Percentiles rank a stretch among this genome's conserved stretches.
Evolutionary conservation across 2,888 invertebrate species (phyloP).

Genomic region (Pimpla rufipes): DNA sequence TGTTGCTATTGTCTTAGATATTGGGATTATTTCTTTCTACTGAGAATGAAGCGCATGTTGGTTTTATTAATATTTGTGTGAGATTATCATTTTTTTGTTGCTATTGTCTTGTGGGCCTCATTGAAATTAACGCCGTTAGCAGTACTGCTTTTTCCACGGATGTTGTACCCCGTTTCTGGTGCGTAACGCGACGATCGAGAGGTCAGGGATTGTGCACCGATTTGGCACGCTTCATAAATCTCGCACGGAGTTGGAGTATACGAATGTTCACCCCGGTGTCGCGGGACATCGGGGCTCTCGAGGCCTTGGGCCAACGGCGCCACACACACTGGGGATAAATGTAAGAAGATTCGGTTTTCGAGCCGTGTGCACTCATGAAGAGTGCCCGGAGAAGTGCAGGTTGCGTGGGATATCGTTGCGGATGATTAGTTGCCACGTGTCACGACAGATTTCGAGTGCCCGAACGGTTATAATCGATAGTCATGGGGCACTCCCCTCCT

Average conservation of each 20-base stretch:
- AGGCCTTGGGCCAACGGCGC: slow-evolving; percentile 41
- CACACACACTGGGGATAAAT: slow-evolving; percentile 10
- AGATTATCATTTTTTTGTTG: neutral
- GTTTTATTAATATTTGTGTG: neutral
- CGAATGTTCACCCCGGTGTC: slow-evolving; percentile 73
- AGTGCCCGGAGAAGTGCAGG: slow-evolving; percentile 2
- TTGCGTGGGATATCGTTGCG: slow-evolving; percentile 72
- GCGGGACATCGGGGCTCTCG: slow-evolving; percentile 23
- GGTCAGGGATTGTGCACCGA: slow-evolving; percentile 81
- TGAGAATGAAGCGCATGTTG: too few species aligned
- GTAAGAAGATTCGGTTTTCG: neutral
- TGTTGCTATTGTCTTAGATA: neutral
- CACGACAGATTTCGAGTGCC: slow-evolving; percentile 81
- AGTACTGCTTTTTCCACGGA: slow-evolving; percentile 40
- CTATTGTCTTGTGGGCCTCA: neutral
- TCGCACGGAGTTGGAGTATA: slow-evolving; percentile 73
- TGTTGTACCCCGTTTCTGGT: slow-evolving; percentile 52
- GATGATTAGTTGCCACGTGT: slow-evolving; percentile 81
- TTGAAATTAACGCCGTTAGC: slow-evolving; percentile 35
- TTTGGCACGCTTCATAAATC: slow-evolving; percentile 83
- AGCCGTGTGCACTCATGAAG: neutral
- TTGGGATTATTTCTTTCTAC: neutral
- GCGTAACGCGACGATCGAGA: slow-evolving; percentile 75
- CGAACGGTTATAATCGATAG: slow-evolving; percentile 70
- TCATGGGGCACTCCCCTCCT: slow-evolving; percentile 59